Conservation (phyloP, 2,113 vertebrate species). For the Ginglymostoma cirratum region DNA sequence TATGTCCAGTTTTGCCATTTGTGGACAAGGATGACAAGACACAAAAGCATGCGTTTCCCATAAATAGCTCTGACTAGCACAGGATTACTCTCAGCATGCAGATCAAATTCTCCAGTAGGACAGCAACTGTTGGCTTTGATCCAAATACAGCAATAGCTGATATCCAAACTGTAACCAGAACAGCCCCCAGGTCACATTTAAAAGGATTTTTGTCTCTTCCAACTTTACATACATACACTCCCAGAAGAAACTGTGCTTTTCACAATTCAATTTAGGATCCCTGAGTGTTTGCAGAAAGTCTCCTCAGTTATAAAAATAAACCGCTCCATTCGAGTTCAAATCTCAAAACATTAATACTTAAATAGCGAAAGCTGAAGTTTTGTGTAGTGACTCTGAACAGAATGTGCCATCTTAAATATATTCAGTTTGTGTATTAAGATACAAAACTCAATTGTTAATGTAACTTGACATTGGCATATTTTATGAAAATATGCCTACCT, state of each 20-base stretch:
- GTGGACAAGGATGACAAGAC: constrained; percentile 89
- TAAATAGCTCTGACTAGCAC: constrained; percentile 81
- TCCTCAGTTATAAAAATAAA: neutral
- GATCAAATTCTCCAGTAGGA: constrained; percentile 85
- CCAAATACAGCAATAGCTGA: constrained; percentile 58
- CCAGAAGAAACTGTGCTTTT: neutral
- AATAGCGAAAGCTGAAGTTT: neutral
- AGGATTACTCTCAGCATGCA: constrained; percentile 66
- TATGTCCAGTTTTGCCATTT: constrained; percentile 84
- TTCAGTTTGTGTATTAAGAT: neutral
- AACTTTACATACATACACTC: neutral
- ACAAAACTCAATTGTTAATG: neutral
- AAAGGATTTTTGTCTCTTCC: constrained; percentile 41
- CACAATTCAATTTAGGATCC: neutral
- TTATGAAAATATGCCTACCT: neutral
- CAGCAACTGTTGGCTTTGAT: constrained; percentile 58
- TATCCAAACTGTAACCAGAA: constrained; percentile 48
- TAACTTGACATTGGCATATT: neutral
- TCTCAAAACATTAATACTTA: neutral
- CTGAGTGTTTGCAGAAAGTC: neutral
- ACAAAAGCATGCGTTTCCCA: constrained; percentile 89
- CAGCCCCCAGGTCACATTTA: constrained; percentile 50
- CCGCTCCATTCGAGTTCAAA: neutral
- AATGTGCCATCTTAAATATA: neutral
- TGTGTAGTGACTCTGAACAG: neutral